Percentiles rank a stretch among this genome's conserved stretches.
Evolutionary conservation across 1,140 invertebrate species (phyloP).

Genomic region (Magallana gigas): DNA sequence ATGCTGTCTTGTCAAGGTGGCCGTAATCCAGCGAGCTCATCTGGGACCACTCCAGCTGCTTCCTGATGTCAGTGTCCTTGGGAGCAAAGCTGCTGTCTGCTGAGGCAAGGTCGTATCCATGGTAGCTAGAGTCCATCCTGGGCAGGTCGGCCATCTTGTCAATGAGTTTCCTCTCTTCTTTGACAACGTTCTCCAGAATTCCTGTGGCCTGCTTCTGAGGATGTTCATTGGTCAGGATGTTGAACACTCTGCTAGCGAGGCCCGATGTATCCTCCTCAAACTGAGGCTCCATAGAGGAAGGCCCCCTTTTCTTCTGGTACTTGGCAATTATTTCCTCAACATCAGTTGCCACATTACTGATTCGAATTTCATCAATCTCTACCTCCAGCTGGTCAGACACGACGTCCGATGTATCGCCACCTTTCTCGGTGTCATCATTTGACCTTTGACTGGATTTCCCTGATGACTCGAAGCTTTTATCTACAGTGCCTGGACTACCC

Average conservation of each 20-base stretch:
- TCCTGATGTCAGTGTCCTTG: slow-evolving; percentile 64
- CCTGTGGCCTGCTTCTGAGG: slow-evolving; percentile 70
- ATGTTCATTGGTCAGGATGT: slow-evolving; percentile 65
- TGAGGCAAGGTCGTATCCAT: slow-evolving; percentile 55
- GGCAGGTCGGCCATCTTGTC: slow-evolving; percentile 55
- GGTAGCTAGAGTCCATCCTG: slow-evolving; percentile 64
- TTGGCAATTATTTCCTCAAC: slow-evolving; percentile 63
- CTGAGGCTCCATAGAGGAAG: slow-evolving; percentile 29
- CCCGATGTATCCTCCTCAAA: slow-evolving; percentile 56
- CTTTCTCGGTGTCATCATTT: slow-evolving; percentile 49
- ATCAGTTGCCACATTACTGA: slow-evolving; percentile 55
- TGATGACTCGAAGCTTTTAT: slow-evolving; percentile 44
- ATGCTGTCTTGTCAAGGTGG: slow-evolving; percentile 51
- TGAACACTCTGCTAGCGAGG: slow-evolving; percentile 67
- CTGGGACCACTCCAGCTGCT: slow-evolving; percentile 69
- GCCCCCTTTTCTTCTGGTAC: slow-evolving; percentile 53
- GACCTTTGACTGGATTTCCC: slow-evolving; percentile 44
- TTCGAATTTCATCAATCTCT: slow-evolving; percentile 51
- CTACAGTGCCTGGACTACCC: slow-evolving; percentile 33
- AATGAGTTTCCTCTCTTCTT: slow-evolving; percentile 65
- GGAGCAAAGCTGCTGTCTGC: slow-evolving; percentile 58
- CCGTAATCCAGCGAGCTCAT: slow-evolving; percentile 63
- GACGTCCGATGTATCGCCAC: slow-evolving; percentile 43
- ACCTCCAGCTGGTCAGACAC: slow-evolving; percentile 52
- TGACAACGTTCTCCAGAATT: slow-evolving; percentile 67